Base-by-base conservation (phyloP, 1,140 invertebrate genomes). In the Philotrypesis tridentata region DNA sequence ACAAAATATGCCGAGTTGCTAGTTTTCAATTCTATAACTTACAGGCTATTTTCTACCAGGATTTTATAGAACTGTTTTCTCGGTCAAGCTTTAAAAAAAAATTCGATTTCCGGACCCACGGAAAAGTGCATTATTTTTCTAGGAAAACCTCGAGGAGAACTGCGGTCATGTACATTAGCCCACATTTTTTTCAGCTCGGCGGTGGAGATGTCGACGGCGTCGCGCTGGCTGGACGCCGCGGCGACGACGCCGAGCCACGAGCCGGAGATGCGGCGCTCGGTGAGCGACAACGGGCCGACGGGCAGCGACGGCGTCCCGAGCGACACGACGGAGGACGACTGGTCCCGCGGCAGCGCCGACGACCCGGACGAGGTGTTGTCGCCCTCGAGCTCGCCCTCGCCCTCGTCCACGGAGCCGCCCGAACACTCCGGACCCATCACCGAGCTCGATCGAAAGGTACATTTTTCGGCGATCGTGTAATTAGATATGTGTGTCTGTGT, bases 301-400 rank as follows among this genome's bases (percentile, higher is more conserved):
- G 93, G 92, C 37, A 94, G 93, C 82, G 94, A 95, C 43, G 94
- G 93, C 2, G 93, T 94, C 21, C 94, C 93, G 31, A 95, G 94
- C 87, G 94, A 93, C 87, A 93, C 92, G 9, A 94, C 94, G 3
- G 94, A 95, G 88, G 95, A 95, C 87, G 93, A 95, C 76, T 95
- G 95, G 94, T 95, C 94, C 77, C 91, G 93, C 82, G 93, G 93
- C 71, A 94, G 93, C 86, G 92, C 93, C n/a, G 93, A 94, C 72
- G 92, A 94, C 86, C 93, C 93, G 4, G 92, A 94, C 80, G 90
- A 93, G 77, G 90, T 90, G 11, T 81, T 88, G 8, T 92, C 90
- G 0, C 90, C 91, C 0, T 89, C 87, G 9, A 91, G 84, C 67
- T 92, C 91, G 43, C 90, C 91, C 3, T 89, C 89, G 27, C 88